Evolutionary conservation across 2,113 vertebrate species (phyloP).

Genomic region (Trachemys scripta): DNA sequence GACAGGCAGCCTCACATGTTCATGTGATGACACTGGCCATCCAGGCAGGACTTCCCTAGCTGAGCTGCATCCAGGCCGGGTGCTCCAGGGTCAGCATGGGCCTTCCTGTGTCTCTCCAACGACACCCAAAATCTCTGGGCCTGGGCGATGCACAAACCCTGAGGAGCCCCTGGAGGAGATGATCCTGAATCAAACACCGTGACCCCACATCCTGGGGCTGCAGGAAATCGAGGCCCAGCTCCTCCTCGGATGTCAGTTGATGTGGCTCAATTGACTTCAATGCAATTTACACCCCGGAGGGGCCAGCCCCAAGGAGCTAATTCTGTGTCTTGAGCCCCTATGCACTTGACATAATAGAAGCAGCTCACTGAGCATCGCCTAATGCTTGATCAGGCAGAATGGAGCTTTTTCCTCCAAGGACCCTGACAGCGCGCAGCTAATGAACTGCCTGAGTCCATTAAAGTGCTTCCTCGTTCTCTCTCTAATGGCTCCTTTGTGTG

Average conservation of each 20-base stretch:
- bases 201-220: neutral
- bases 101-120: neutral
- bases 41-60: neutral
- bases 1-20: neutral
- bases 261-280: neutral
- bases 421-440: slow-evolving; percentile 17
- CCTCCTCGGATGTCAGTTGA: neutral
- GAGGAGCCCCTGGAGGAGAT: neutral
- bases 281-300: neutral
- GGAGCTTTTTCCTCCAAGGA: neutral
- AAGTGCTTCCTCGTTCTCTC: slow-evolving; percentile 29
- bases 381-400: slow-evolving; percentile 8
- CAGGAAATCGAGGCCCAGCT: neutral
- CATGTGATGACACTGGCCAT: neutral
- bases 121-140: neutral
- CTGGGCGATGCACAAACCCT: neutral
- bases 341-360: slow-evolving; percentile 5
- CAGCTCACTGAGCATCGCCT: neutral
- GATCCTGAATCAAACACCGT: neutral
- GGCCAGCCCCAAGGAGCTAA: neutral
- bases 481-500: slow-evolving; percentile 38
- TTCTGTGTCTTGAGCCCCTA: neutral
- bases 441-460: slow-evolving; percentile 21
- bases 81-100: neutral
- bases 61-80: neutral